Percentiles rank a stretch among this genome's conserved stretches.
Conservation (phyloP, 2,113 vertebrate species). For the Cettia cetti region DNA sequence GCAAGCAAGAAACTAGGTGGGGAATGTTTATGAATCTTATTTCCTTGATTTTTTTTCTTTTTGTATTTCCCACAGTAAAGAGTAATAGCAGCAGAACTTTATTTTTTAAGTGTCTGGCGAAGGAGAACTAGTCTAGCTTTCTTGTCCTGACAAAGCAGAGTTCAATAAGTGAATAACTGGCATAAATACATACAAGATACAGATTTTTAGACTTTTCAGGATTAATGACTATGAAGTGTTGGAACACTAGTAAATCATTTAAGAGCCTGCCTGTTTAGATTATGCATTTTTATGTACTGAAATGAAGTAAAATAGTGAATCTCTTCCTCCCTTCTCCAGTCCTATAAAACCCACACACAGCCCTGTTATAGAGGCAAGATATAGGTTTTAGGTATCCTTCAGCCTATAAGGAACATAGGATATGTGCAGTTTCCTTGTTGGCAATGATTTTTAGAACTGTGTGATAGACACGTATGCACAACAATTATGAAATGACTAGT, state of each 20-base stretch:
- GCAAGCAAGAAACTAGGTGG: not conserved
- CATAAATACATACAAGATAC: not conserved
- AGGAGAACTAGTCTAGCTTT: not conserved
- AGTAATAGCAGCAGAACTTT: not conserved
- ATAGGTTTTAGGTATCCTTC: not conserved
- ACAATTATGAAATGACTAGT: not conserved
- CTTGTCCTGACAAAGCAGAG: not conserved
- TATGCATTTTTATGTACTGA: not conserved
- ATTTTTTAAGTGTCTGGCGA: not conserved
- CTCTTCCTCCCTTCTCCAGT: not conserved
- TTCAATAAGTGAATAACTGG: not conserved
- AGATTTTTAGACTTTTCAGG: not conserved
- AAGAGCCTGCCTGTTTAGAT: not conserved
- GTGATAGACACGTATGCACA: not conserved
- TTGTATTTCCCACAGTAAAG: not conserved
- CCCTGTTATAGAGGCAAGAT: not conserved
- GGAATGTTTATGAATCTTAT: not conserved
- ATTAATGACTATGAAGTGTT: not conserved
- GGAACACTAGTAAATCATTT: not conserved
- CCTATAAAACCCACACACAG: not conserved
- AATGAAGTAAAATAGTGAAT: not conserved
- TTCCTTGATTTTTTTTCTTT: not conserved
- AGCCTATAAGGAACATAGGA: not conserved
- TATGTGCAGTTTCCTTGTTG: fast-evolving
- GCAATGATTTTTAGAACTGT: not conserved